Evolutionary conservation across 2,797 vertebrate genomes (phyloP).

Genomic region (Hydrolagus colliei): DNA sequence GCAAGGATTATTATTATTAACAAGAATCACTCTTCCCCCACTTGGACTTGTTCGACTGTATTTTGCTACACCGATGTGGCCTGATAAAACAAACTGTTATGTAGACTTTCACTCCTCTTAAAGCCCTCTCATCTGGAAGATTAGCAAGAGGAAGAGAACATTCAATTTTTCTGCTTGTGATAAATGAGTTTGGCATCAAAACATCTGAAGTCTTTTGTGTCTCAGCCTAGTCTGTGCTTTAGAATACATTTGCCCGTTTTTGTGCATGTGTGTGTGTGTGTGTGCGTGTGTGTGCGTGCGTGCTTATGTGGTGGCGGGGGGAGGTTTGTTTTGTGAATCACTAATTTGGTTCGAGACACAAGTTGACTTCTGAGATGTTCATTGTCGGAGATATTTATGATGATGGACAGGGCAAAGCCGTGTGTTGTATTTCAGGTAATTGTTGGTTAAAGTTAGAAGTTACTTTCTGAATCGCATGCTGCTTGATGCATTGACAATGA

Average conservation of each 20-base stretch:
- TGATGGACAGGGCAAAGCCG: not conserved
- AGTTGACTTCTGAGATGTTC: slow-evolving; percentile 18
- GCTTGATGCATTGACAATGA: not conserved
- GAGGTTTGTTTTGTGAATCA: too few relatives aligned
- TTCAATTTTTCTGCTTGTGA: not conserved
- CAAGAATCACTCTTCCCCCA: too few relatives aligned
- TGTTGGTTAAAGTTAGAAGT: slow-evolving; percentile 16
- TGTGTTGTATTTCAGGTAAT: not conserved
- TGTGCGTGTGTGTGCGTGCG: slow-evolving; percentile 16
- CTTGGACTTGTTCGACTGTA: too few relatives aligned
- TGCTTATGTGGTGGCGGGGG: not conserved
- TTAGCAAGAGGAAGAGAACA: too few relatives aligned
- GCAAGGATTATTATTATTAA: too few relatives aligned
- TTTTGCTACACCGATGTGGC: too few relatives aligned
- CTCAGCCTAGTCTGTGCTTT: not conserved
- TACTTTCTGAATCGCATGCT: not conserved
- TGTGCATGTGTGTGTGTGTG: slow-evolving; percentile 33
- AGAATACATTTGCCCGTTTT: slow-evolving; percentile 17
- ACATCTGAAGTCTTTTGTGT: not conserved
- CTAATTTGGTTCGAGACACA: not conserved
- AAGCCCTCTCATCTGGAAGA: not conserved
- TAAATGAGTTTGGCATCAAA: slow-evolving; percentile 10
- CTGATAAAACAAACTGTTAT: not conserved
- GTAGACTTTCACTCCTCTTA: not conserved
- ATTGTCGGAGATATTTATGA: not conserved